Evolutionary conservation across 2,113 vertebrate genomes (phyloP).

Genomic region (Cygnus buccinator): DNA sequence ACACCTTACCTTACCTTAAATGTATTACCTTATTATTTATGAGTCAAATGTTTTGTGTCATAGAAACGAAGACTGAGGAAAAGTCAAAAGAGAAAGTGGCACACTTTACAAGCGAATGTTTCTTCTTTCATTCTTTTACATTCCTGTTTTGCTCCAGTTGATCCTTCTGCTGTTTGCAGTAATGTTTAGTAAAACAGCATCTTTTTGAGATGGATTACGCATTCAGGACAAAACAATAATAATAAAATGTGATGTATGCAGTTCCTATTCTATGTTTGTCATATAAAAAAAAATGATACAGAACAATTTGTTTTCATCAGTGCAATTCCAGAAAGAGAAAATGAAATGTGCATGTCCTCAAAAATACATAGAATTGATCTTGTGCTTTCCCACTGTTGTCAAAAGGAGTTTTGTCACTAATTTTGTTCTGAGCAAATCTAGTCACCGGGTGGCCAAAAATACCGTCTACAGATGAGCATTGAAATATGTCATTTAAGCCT

Average conservation of each 20-base stretch:
- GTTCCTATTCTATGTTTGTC: not conserved
- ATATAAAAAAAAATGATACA: not conserved
- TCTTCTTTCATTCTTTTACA: not conserved
- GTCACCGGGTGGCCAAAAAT: not conserved
- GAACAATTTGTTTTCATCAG: not conserved
- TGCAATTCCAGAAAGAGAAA: not conserved
- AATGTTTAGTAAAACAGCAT: not conserved
- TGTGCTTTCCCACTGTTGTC: not conserved
- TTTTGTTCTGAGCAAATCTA: not conserved
- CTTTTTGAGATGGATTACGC: not conserved
- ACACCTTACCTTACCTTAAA: no score
- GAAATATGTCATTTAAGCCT: not conserved
- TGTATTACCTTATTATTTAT: not conserved
- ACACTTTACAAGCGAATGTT: not conserved
- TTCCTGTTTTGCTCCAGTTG: not conserved
- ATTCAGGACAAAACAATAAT: not conserved
- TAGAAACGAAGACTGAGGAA: not conserved
- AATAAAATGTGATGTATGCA: not conserved
- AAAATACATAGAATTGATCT: not conserved
- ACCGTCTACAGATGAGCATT: no score
- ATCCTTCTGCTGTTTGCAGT: not conserved
- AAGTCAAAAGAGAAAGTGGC: not conserved
- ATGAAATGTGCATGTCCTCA: not conserved
- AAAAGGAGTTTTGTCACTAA: not conserved
- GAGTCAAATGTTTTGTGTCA: not conserved